phyloP scores from a whole-genome alignment of 2,888 invertebrate genomes.

The Dioctria linearis region DNA sequence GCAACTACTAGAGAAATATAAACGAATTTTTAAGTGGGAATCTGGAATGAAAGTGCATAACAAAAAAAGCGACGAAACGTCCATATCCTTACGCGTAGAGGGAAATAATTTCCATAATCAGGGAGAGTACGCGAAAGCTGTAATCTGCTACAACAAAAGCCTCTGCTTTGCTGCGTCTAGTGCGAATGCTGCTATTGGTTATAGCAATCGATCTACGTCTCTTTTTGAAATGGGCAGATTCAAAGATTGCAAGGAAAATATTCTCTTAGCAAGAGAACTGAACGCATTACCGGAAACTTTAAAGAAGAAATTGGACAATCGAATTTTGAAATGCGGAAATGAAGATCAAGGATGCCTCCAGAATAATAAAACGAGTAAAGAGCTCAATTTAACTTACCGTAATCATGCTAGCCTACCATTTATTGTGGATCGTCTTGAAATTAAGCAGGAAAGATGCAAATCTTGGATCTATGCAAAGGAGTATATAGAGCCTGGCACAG shows the following conservation, averaged over 20 bases:
- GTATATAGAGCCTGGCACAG: not conserved
- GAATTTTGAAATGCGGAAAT: conserved; percentile 66
- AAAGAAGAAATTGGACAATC: not conserved
- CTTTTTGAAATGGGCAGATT: not conserved
- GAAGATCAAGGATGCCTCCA: too few relatives aligned
- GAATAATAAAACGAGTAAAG: conserved; percentile 10
- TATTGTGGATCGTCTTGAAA: not conserved
- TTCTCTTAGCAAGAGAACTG: not conserved
- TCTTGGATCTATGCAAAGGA: not conserved
- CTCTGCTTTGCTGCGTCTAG: not conserved
- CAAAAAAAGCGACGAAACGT: not conserved
- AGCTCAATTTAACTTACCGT: conserved; percentile 66
- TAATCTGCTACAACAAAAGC: not conserved
- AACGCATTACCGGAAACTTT: not conserved
- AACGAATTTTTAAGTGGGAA: not conserved
- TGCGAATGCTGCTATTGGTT: not conserved
- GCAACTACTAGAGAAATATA: not conserved
- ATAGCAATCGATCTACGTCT: not conserved
- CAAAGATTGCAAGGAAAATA: not conserved
- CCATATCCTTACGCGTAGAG: not conserved
- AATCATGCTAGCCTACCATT: not conserved
- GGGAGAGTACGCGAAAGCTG: conserved; percentile 57
- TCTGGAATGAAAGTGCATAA: not conserved
- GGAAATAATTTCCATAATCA: conserved; percentile 27
- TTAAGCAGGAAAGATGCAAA: not conserved